Evolutionary conservation across 2,888 invertebrate species (phyloP), one percentile per base, ranked within the genome.

Genomic region (Dicranocentrus wangi): DNA sequence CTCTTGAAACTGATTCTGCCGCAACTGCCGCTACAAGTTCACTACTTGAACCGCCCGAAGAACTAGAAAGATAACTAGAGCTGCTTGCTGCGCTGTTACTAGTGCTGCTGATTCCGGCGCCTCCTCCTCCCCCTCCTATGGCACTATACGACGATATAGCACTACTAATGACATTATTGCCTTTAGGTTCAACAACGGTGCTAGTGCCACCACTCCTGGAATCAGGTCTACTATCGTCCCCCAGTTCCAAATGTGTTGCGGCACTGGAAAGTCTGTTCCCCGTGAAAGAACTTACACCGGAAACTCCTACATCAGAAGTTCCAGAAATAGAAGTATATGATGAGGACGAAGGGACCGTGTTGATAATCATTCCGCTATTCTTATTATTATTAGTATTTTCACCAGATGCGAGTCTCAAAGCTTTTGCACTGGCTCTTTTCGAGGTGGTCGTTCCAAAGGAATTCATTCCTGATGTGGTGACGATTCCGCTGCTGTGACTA

Each of bases 141-240:
- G 27, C 27, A 27, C 47, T 23, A 25, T 8, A 32, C 8, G 77
- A 78, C n/a, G 55, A 63, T 19, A 63, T 47, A 42, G 42, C 63
- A 27, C 63, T 70, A 61, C 70, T 70, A 69, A 76, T 61, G 60
- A 69, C 28, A 76, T 76, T 76, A 69, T 69, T 76, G 76, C 69
- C 69, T 68, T 69, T 51, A 60, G 47, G 19, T 39, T 39, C 61
- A 58, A 27, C 66, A 58, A 2, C 72, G 53, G 60, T 43, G 27
- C 58, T 32, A 68, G 60, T 39, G 63, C 78, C 58, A 66, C 65
- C 71, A 58, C 61, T 55, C 32, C 32, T 10, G 10, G 47, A 53
- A 65, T 43, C 65, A 32, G 42, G 55, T 19, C 60, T 27, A 42
- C 73, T 27, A 47, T 66, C 42, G 53, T 70, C 65, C 53, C 42